Base-by-base conservation (phyloP, 2,888 invertebrate species). In the Phasia obesa region DNA sequence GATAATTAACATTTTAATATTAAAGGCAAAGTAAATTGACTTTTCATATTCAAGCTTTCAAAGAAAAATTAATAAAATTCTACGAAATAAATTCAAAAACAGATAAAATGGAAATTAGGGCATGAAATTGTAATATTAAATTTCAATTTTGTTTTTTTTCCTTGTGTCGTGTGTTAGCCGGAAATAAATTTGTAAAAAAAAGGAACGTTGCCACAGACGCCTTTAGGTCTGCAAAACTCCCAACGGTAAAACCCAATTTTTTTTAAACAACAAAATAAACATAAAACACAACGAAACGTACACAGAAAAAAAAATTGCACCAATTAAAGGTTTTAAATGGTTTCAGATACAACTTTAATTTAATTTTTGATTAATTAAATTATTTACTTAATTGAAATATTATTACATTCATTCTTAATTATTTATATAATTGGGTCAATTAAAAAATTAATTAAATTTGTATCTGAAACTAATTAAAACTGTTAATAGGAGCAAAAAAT, bases 211-310 rank as follows among this genome's bases (percentile, higher is more conserved):
- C 25, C 31, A 35, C 31, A 19, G 59, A 17, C 64, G 64, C 27
- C 69, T 15, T 25, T 23, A 44, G 49, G 74, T 81, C 64, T 69
- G 31, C 27, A 19, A 65, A 71, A 60, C 17, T 59, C 65, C 70
- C 76, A 3, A 15, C 65, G 59, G 70, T 65, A 35, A 70, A 75
- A 64, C 59, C 25, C 15, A 59, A 71, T 71, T 62, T 53, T 51
- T 59, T n/a, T 57, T 17, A 74, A 23, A 23, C 70, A 64, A 44
- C 51, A 42, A 31, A 4, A 31, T 31, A 31, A 31, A 4, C 9
- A n/a, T 51, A 23, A 19, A 44, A 69, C 27, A 4, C 15, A 19
- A 21, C 38, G 11, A 38, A 44, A 9, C 31, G 23, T n/a, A 19
- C 42, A 47, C 15, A 38, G n/a, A 35, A n/a, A n/a, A n/a, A n/a